Evolutionary conservation across 2,113 vertebrate genomes (phyloP), one percentile per base, ranked within the genome.

Genomic region (Acrocephalus arundinaceus): DNA sequence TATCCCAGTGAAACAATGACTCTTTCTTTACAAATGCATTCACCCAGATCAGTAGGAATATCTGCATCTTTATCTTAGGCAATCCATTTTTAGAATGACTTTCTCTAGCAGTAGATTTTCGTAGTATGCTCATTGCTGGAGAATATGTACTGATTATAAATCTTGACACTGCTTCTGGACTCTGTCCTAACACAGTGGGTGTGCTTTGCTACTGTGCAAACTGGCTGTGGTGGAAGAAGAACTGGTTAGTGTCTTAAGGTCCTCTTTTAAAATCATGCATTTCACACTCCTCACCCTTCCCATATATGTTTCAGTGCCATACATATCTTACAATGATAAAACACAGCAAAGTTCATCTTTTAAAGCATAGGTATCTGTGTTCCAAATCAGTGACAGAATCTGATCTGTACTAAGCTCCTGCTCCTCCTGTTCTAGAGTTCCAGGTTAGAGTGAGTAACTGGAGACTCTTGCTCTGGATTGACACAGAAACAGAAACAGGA

Each of bases 81-180:
- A 66, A 86, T 27, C 41, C 41, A 31, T 65, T 92, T 96, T 90
- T 80, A 93, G 79, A 94, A 76, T 76, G 1, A 66, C 23, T 94
- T 94, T 80, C 66, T 73, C 49, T 76, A 70, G 31, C n/a, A 46
- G 33, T 24, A 54, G 23, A 83, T 94, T 83, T 94, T 90, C 12
- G 37, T 87, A 77, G 66, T 70, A 14, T 71, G 33, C 46, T 88
- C 54, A 51, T 67, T 85, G 43, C 35, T 62, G 45, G 63, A 88
- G 67, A 90, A 90, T 83, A 66, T 67, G 55, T 67, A 41, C 79
- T 90, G 59, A 67, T 93, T 73, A 87, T 78, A 83, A 89, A 74
- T 70, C 81, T 73, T 93, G 57, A 39, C 54, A n/a, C 14, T 87
- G 39, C 85, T 62, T 91, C 71, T 88, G 85, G 54, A 23, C 62